phyloP scores from a whole-genome alignment of 2,797 vertebrate genomes.

The Urocyon cinereoargenteus region DNA sequence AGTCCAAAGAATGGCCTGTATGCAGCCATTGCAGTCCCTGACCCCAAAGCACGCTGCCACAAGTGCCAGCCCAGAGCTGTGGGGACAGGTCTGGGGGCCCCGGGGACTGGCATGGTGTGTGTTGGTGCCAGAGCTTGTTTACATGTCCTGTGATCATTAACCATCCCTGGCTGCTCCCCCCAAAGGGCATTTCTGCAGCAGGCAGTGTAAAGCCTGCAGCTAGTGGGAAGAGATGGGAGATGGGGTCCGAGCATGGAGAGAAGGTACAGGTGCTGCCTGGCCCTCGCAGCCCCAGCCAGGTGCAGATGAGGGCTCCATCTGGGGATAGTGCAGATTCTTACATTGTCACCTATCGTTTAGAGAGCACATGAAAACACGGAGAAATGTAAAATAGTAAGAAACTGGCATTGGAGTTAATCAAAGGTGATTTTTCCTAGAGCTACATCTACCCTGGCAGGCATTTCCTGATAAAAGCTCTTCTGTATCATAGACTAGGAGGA shows the following conservation, averaged over 20 bases:
- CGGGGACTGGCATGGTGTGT: accelerated
- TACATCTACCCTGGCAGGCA: not conserved
- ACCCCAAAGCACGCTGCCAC: not conserved
- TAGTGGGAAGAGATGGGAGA: not conserved
- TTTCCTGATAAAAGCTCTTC: not conserved
- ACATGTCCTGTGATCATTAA: not conserved
- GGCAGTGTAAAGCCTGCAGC: not conserved
- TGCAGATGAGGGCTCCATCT: not conserved
- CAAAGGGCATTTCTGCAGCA: not conserved
- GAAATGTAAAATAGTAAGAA: not conserved
- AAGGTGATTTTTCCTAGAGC: not conserved
- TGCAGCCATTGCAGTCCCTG: not conserved
- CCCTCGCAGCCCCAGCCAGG: not conserved
- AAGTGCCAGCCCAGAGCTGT: not conserved
- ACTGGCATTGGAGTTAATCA: not conserved
- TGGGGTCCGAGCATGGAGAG: too few species aligned
- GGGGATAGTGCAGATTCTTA: accelerated
- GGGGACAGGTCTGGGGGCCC: too few species aligned
- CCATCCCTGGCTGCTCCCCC: too few species aligned
- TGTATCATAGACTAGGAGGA: not conserved
- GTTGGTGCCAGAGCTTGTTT: not conserved
- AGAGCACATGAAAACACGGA: not conserved
- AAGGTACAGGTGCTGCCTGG: not conserved
- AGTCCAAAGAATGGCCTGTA: not conserved
- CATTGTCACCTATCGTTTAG: not conserved